Conservation (phyloP, 1,140 invertebrate species). For the Trichonephila clavata region DNA sequence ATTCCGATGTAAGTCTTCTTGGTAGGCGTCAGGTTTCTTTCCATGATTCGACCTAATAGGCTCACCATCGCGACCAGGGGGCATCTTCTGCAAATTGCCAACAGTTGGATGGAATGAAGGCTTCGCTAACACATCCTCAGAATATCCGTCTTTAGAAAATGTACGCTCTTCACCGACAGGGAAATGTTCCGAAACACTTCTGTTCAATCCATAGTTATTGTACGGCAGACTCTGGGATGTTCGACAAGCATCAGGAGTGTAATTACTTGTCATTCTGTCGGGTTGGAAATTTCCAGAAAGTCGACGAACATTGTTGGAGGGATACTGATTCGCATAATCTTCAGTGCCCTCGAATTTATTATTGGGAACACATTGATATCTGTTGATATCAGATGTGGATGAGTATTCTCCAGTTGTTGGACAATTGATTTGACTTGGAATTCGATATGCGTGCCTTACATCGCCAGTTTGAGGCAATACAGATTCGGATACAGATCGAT, state of each 20-base stretch:
- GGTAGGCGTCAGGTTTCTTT: background rate
- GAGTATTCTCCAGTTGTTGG: background rate
- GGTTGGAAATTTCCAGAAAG: background rate
- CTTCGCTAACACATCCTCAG: background rate
- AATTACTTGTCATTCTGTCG: background rate
- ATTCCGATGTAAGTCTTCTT: background rate
- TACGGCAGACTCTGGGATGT: conserved; percentile 30
- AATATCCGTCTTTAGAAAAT: background rate
- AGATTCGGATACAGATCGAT: conserved; percentile 55
- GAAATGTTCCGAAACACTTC: background rate
- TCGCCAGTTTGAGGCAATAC: background rate
- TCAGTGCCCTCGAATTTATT: background rate
- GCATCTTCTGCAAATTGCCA: background rate
- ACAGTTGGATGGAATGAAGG: background rate
- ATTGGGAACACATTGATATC: background rate
- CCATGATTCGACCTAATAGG: background rate
- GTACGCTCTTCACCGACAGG: background rate
- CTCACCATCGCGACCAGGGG: background rate
- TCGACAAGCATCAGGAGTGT: background rate
- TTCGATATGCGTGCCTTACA: background rate
- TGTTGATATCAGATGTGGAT: background rate
- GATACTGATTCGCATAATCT: background rate
- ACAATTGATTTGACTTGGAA: background rate
- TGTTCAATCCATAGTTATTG: background rate
- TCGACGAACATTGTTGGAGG: background rate